Base-by-base conservation (phyloP, 2,797 vertebrate species). In the Prionace glauca region DNA sequence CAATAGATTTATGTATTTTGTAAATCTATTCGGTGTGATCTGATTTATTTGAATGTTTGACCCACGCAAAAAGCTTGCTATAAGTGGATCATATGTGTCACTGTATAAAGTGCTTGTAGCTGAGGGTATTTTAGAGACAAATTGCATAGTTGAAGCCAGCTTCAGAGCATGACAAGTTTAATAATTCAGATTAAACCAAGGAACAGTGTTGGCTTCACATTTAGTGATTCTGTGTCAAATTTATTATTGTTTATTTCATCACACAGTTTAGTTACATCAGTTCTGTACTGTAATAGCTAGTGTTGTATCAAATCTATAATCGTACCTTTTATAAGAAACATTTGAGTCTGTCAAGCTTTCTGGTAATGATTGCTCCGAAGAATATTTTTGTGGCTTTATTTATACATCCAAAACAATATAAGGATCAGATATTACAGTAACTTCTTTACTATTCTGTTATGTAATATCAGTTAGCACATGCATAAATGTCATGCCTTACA, bases 1-100 rank as follows among this genome's bases (percentile, higher is more conserved):
- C 67, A 26, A 94, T 72, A 69, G 67, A 94, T 71, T 45, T 94
- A 36, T 93, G 90, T 93, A 93, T 67, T 67, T 93, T 93, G n/a
- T 91, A 71, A 72, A 71, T 50, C 67, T 41, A 72, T 50, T 94
- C 9, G 60, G 60, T 94, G 92, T 50, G 92, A 72, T 94, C 69
- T 14, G 69, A 72, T 72, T 50, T 50, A 94, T 94, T 94, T 94
- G 3, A 72, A 94, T 94, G 67, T 94, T 72, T 50, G 22, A 50
- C 67, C 71, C 69, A 94, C 62, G 29, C 62, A 92, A 26, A 92
- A 65, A 72, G 92, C 24, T 94, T 72, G 67, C 32, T 71, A 50
- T 71, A 72, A 36, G 41, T 45, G 88, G 32, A 69, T 94, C 65
- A 5, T 45, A 41, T 50, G 41, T 72, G 65, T 45, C 36, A 24